Evolutionary conservation across 2,888 invertebrate genomes (phyloP), one percentile per base, ranked within the genome.

Genomic region (Acrocyrtus sp.): DNA sequence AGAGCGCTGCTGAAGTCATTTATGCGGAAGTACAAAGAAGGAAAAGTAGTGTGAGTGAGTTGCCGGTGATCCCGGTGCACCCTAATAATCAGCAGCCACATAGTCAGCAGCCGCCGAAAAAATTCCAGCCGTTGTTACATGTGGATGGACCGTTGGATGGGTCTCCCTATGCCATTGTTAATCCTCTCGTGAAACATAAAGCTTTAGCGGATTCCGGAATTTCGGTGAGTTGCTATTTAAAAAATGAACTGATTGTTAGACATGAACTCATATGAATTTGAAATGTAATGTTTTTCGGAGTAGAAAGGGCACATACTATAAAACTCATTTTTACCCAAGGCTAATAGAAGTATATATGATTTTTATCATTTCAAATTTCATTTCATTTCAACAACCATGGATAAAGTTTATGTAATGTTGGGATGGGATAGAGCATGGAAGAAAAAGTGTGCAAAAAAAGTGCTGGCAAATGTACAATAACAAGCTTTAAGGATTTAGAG

Each of bases 151-250:
- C 70, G n/a, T 48, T 78, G 54, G 79, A 79, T 75, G 79, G 77
- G 34, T 75, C 76, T 10, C 76, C 78, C 19, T 79, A 79, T 63
- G 78, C 79, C 48, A 53, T 78, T 24, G 67, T 79, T 34, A 76
- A 73, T 58, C 79, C 77, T 58, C 26, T 75, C 39, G 68, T 76
- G 21, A 78, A 78, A 68, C 72, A 78, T 21, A 78, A 76, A 54
- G 62, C 76, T 27, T 77, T 75, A 12, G 75, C 65, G 34, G 79
- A 79, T 54, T 78, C 78, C n/a, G 78, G 76, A 54, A 75, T 78
- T 57, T 77, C 78, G 58, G 77, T 79, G 56, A 77, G 76, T 50
- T 17, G 6, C 47, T 45, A 45, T 6, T 45, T 8, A 10, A 17
- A 5, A 17, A 15, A 17, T 17, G n/a, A 15, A 17, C 6, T 8